Evolutionary conservation across 2,113 vertebrate species (phyloP), one percentile per base, ranked within the genome.

Genomic region (Fukomys damarensis): DNA sequence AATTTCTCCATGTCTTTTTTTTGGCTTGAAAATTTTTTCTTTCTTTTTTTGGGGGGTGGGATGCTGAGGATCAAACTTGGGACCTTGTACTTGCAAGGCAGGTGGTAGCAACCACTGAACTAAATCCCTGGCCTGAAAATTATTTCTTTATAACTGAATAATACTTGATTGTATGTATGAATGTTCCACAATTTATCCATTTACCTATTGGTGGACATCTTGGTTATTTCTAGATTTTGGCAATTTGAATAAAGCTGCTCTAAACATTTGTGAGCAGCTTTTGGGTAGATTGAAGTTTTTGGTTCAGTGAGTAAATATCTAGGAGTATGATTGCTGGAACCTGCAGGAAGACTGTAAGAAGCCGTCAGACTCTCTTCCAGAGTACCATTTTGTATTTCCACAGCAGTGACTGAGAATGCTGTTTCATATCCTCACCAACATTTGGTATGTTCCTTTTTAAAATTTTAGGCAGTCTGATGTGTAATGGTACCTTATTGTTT

Each of bases 141-240:
- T 52, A 58, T 77, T 93, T 95, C 8, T 86, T 91, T 43, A 74
- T 41, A 76, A 32, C 61, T 72, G 22, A 94, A n/a, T 86, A 80
- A 63, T 96, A 96, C 14, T 84, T 32, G 28, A 38, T 66, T 84
- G 28, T 90, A 61, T 84, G 28, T 90, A 61, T 83, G 76, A 59
- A 63, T 83, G 2, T 86, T 77, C 28, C 49, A 92, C 28, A 91
- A 26, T 91, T 76, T 59, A 80, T 87, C 19, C 58, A 68, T 81
- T 58, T 38, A 86, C 72, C 70, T 85, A n/a, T 7, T 93, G 61
- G 88, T 17, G 32, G 43, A 77, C 41, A 61, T 74, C 68, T 88
- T 86, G 56, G 24, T 88, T 91, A 89, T 46, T 91, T 88, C 28
- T 35, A 76, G 63, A n/a, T 77, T 97, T 90, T 59, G 38, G 43